These are phyloP conservation scores for Strongylocentrotus purpuratus DNA, from an alignment of 35 echinoderm and acorn worm species.

Conservation along the genomic window DNA sequence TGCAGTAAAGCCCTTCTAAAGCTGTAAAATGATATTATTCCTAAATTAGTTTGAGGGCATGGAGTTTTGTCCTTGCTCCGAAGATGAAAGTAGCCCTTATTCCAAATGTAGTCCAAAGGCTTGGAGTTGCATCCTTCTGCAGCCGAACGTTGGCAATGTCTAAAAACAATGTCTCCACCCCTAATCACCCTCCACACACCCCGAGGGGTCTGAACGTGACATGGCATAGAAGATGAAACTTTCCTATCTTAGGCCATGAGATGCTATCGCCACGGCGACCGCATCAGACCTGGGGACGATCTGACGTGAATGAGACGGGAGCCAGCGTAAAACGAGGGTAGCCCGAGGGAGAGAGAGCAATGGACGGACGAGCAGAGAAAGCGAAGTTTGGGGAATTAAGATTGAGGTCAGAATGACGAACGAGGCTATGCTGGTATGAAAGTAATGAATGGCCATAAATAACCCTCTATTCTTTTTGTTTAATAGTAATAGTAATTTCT, in stretches of 20 bases:
- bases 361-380: background rate
- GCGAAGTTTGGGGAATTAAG: background rate
- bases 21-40: no score
- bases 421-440: background rate
- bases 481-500: background rate
- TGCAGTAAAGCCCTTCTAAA: no score
- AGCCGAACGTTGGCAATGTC: background rate
- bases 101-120: background rate
- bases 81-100: no score
- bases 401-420: background rate
- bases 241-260: background rate
- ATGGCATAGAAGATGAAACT: background rate
- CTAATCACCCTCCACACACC: background rate
- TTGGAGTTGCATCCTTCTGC: background rate
- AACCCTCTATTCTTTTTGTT: background rate
- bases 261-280: background rate
- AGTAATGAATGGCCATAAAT: background rate
- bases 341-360: background rate
- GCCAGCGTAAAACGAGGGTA: background rate
- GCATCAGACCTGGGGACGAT: background rate
- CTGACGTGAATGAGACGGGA: background rate
- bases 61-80: background rate
- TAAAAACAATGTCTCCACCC: conserved; percentile 11
- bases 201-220: background rate
- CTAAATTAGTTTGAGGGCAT: background rate